Base-by-base conservation (phyloP, 2,888 invertebrate species). In the Chaitophorus viminalis region DNA sequence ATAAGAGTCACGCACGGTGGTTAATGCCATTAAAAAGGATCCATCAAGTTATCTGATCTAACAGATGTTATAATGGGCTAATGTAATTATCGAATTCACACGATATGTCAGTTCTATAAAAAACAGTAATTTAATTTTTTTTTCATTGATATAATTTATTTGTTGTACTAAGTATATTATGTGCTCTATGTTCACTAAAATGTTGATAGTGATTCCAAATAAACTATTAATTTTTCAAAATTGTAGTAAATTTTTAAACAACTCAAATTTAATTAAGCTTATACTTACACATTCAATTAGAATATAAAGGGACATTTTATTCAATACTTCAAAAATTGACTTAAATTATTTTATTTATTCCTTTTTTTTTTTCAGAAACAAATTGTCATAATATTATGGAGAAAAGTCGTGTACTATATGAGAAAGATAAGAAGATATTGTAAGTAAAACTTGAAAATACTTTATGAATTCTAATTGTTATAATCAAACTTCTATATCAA, bases 11-110 rank as follows among this genome's bases (percentile, higher is more conserved):
- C 72, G 52, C 82, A 72, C n/a, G 33, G 82, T 17, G 31, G 46
- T 82, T 82, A 82, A 82, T 82, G 52, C 3, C 52, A 52, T 82
- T 82, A 82, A 52, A 52, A 17, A 52, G 72, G 31, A 52, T 72
- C 31, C 52, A 33, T 21, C 25, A 54, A 54, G 52, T 82, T 52
- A 52, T 82, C 72, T 52, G 72, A 72, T 82, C 70, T 9, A 72
- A 72, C 72, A 82, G 52, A 52, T 72, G 70, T 52, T 72, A 72
- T 33, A 3, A 33, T 17, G 3, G 72, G 31, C 29, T 54, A 74
- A 82, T 74, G 52, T 74, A 74, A 82, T 74, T 54, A 82, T 82
- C 21, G 33, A 60, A 82, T 74, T 54, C n/a, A 82, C 36, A 29
- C 82, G 54, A 25, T 82, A 60, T 60, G 54, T 11, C 25, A 9